Evolutionary conservation across 2,888 invertebrate species (phyloP), one percentile per base, ranked within the genome.

Genomic region (Xestobium rufovillosum): DNA sequence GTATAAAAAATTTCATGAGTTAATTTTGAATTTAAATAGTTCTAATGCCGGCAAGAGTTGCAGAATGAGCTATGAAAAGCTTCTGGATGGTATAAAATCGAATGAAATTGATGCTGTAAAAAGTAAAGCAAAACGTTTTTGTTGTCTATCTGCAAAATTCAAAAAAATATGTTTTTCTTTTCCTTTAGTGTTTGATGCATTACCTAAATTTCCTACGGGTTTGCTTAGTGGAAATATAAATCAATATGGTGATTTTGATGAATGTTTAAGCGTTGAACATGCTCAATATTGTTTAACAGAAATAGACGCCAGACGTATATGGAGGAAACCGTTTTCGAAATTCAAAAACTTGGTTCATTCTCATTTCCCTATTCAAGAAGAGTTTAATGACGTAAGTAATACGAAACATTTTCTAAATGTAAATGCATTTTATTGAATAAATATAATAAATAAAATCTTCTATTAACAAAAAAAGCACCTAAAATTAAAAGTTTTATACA

Each of bases 111-210:
- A 72, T 70, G 72, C 73, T 26, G 40, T 74, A 29, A 72, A 73
- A 69, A 73, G 75, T 75, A 68, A 68, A 57, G 34, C 9, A 10
- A 17, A 34, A 36, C 28, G 11, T 40, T 36, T 40, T 25, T 16
- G 12, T 12, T 16, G 25, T 12, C 8, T 31, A n/a, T 14, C 9
- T 23, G 15, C 33, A 10, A 17, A 37, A 8, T 23, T 8, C 23
- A 8, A 8, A 8, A 8, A 23, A 8, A 23, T 8, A 23, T 23
- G n/a, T 23, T 23, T n/a, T n/a, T n/a, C n/a, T n/a, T n/a, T n/a
- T n/a, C n/a, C n/a, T n/a, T n/a, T 40, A 82, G 82, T 81, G 78
- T 74, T 78, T 54, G 81, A 82, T 57, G 75, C 81, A n/a, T 75
- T 78, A 2, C 81, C 79, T 2, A 81, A 81, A 59, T 68, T 76